These are phyloP conservation scores for Autographa gamma DNA, from an alignment of 2,888 invertebrate species.

Conservation along the genomic window DNA sequence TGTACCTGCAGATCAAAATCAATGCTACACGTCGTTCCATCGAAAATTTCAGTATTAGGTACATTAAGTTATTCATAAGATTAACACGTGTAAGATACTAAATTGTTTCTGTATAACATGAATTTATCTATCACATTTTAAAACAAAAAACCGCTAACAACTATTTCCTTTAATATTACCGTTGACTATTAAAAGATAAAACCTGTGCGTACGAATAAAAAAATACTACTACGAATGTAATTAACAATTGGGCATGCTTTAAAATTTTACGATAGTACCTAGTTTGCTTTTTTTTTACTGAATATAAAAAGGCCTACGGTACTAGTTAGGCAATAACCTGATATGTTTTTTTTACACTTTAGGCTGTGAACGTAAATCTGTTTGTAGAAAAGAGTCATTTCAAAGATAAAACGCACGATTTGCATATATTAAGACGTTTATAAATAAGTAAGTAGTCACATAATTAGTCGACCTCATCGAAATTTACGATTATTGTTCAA, in stretches of 20 bases:
- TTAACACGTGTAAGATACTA: not conserved
- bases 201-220: not conserved
- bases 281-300: conserved; percentile 26
- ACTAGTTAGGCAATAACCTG: conserved; percentile 6
- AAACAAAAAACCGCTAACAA: conserved; percentile 7
- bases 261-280: conserved; percentile 30
- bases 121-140: conserved; percentile 14
- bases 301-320: conserved; percentile 12
- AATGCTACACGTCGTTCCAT: not conserved
- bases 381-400: conserved; percentile 31
- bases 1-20: not conserved
- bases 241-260: conserved; percentile 41
- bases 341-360: not conserved
- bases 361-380: conserved; percentile 44
- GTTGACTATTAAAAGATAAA: conserved; percentile 14
- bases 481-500: conserved; percentile 49
- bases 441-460: conserved; percentile 24
- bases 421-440: conserved; percentile 37
- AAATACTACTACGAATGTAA: conserved; percentile 25
- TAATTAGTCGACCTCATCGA: conserved; percentile 44
- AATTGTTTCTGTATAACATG: conserved; percentile 1
- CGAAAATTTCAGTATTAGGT: no score
- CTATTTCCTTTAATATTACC: conserved; percentile 23
- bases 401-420: conserved; percentile 28
- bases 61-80: not conserved